These are phyloP conservation scores for Chrysolina americana DNA, from an alignment of 2,888 invertebrate species.

Conservation along the genomic window DNA sequence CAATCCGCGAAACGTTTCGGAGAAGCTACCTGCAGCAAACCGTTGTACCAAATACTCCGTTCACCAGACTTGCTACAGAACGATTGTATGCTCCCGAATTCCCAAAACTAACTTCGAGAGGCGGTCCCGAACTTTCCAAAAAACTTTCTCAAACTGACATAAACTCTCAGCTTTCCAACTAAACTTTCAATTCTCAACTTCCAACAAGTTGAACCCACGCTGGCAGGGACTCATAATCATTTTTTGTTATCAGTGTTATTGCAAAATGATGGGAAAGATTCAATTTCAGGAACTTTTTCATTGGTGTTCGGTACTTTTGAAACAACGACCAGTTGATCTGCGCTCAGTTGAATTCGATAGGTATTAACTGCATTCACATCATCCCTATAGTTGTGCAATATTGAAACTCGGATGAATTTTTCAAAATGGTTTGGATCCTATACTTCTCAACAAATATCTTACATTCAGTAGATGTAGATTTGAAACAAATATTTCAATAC, in stretches of 20 bases:
- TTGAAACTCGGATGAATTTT: too few relatives aligned
- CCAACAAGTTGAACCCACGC: constrained; percentile 28
- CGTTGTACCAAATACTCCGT: constrained; percentile 21
- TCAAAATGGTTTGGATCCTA: too few relatives aligned
- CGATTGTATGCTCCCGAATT: constrained; percentile 60
- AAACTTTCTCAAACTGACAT: constrained; percentile 69
- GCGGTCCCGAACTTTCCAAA: constrained; percentile 63
- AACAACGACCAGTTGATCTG: too few relatives aligned
- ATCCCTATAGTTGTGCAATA: too few relatives aligned
- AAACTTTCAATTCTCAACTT: constrained; percentile 52
- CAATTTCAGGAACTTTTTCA: not conserved
- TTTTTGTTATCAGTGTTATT: not conserved
- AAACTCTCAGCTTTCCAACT: constrained; percentile 61
- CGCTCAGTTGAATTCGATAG: too few relatives aligned
- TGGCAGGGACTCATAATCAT: constrained; percentile 8
- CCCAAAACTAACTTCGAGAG: constrained; percentile 63
- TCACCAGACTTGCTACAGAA: constrained; percentile 49
- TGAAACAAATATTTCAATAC: too few relatives aligned
- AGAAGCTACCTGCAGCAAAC: constrained; percentile 9
- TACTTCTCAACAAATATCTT: too few relatives aligned
- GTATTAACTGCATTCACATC: too few relatives aligned
- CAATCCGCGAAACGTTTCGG: not conserved
- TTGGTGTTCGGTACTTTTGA: not conserved
- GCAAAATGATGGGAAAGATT: not conserved
- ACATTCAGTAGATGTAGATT: too few relatives aligned